Percentiles rank a stretch among this genome's conserved stretches.
These are phyloP conservation scores for Mellivora capensis DNA, from an alignment of 2,113 vertebrate species.

Conservation along the genomic window DNA sequence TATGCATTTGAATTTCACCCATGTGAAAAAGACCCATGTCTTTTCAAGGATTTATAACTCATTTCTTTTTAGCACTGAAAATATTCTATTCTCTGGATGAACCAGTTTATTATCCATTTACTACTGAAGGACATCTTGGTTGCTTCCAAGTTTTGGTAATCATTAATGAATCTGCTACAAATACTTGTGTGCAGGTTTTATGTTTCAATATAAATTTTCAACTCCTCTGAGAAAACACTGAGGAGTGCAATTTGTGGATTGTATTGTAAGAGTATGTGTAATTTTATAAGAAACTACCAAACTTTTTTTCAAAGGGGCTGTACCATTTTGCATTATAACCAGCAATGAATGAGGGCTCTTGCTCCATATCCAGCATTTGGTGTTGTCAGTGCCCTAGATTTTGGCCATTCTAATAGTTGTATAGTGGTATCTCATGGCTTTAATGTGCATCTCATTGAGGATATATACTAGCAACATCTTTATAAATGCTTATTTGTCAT, in stretches of 20 bases:
- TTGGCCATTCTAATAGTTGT: not conserved
- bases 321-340: not conserved
- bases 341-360: not conserved
- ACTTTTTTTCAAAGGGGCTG: not conserved
- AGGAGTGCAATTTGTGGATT: not conserved
- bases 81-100: not conserved
- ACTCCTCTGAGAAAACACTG: not conserved
- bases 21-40: not conserved
- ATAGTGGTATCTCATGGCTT: not conserved
- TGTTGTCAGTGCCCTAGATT: not conserved
- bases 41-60: not conserved
- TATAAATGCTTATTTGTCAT: not conserved
- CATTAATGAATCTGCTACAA: not conserved
- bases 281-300: not conserved
- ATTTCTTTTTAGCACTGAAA: not conserved
- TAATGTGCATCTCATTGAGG: not conserved
- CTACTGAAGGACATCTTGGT: not conserved
- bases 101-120: not conserved
- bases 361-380: not conserved
- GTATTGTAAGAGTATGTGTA: not conserved
- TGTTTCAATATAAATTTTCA: not conserved
- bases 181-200: not conserved
- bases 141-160: not conserved
- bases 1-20: not conserved
- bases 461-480: not conserved